Evolutionary conservation across 2,888 invertebrate genomes (phyloP), one percentile per base, ranked within the genome.

Genomic region (Venustoraphidia nigricollis): DNA sequence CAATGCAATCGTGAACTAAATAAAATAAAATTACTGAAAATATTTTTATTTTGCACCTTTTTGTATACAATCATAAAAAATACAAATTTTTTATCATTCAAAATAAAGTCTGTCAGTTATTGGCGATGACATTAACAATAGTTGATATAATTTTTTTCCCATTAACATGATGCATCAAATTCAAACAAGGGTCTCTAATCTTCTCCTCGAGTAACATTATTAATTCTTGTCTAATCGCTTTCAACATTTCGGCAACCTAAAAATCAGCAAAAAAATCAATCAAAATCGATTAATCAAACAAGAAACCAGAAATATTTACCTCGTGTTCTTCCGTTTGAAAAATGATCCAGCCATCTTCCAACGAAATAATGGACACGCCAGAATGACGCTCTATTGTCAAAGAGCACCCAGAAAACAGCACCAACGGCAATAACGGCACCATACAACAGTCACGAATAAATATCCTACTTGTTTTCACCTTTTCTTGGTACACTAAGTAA

Each of bases 311-410:
- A 45, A 34, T 46, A 49, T 61, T 63, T 63, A 82, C 82, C 67
- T 81, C 79, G 54, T 83, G 82, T 55, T 81, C 79, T 53, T 83
- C 80, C 0, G 84, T 83, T 63, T 82, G 79, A 57, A 89, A 77
- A 66, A 85, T 76, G 45, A 88, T 86, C 88, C 88, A 88, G 4
- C 85, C 86, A 55, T 82, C 82, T 63, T 84, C 87, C 34, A 89
- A 63, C 0, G 83, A 76, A 27, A 88, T 73, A 34, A 83, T 77
- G 53, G 84, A 86, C 9, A 76, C 77, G 0, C 83, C 85, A 54
- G 78, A 77, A 56, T 84, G 81, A 1, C 84, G 68, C 58, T 83
- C 82, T 48, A 89, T 81, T 14, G 77, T 73, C 11, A 88, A 66
- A 58, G 75, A 79, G 58, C 79, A 81, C n/a, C 87, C 86, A 60